Evolutionary conservation across 2,888 invertebrate species (phyloP).

Genomic region (Drosophila siamana): DNA sequence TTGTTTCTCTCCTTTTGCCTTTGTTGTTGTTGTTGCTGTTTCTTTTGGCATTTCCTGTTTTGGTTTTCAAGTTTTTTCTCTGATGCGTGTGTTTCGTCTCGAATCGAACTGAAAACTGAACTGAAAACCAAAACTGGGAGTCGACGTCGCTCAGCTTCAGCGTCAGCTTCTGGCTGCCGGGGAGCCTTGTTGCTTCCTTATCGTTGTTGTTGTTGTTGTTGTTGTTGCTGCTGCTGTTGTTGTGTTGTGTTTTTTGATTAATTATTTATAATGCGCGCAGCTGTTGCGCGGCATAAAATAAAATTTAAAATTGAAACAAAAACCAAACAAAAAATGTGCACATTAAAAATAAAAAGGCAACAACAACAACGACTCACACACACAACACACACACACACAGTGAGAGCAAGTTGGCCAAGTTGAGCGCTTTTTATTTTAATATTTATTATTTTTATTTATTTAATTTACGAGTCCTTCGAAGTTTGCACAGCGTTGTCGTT

Average conservation of each 20-base stretch:
- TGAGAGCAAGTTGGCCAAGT: constrained; percentile 31
- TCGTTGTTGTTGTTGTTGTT: constrained; percentile 27
- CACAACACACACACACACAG: constrained; percentile 26
- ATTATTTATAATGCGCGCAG: constrained; percentile 74
- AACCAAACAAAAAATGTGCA: constrained; percentile 38
- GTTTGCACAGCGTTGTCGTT: constrained; percentile 57
- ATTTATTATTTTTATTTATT: constrained; percentile 77
- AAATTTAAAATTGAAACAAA: constrained; percentile 53
- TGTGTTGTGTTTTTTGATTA: constrained; percentile 58
- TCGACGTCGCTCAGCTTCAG: neutral
- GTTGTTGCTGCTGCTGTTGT: constrained; percentile 35
- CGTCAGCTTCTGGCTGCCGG: neutral
- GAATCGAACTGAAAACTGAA: constrained; percentile 13
- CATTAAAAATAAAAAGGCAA: constrained; percentile 61
- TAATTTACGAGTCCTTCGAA: constrained; percentile 76
- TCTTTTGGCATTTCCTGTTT: constrained; percentile 55
- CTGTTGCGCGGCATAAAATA: constrained; percentile 63
- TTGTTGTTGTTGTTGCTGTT: constrained; percentile 18
- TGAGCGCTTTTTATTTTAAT: constrained; percentile 64
- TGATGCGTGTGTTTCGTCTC: neutral
- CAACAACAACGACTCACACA: constrained; percentile 24
- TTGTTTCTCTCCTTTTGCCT: constrained; percentile 7
- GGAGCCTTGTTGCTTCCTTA: constrained; percentile 45
- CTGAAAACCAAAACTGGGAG: constrained; percentile 13
- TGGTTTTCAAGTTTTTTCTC: constrained; percentile 33